Evolutionary conservation across 1,140 invertebrate genomes (phyloP), one percentile per base, ranked within the genome.

Genomic region (Homarus americanus): DNA sequence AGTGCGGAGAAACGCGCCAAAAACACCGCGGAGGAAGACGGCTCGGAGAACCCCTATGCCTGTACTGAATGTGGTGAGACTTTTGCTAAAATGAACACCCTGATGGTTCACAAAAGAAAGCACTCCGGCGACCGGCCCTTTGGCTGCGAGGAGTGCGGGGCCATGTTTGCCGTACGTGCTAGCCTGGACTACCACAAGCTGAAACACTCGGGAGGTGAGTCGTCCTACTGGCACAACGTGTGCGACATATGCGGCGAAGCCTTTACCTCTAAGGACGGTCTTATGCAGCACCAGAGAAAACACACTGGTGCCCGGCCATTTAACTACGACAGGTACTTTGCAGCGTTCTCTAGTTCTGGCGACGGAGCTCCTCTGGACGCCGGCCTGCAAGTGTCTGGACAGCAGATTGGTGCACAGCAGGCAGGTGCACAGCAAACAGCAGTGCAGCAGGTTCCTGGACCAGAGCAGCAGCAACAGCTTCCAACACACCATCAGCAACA

Each of bases 71-170:
- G 87, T 78, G 82, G 87, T 32, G 87, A 90, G 32, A 84, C 80
- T 32, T 90, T 90, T 76, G 28, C 87, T n/a, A 90, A 90, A 49
- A 90, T 90, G 79, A 90, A 90, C 41, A 90, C 80, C 20, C 72
- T 90, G 28, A 90, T 90, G 87, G 72, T 90, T 49, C 87, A 90
- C 24, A 90, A 90, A 76, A 69, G 80, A 24, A 90, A 90, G 72
- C 87, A 90, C 58, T 83, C 79, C 63, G 53, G 79, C n/a, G 87
- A 83, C 0, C 69, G 87, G 69, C 87, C 87, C 7, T 90, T 40
- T 44, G 34, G 38, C 17, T 90, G 87, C 78, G 87, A 90, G 41
- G 40, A 83, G 3, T 90, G 87, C 78, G 87, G 80, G n/a, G 87
- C 87, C 1, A 40, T 83, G 66, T 90, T 90, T 76, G 80, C 87